Evolutionary conservation across 2,888 invertebrate species (phyloP), one percentile per base, ranked within the genome.

Genomic region (Chrysolina haemoptera): DNA sequence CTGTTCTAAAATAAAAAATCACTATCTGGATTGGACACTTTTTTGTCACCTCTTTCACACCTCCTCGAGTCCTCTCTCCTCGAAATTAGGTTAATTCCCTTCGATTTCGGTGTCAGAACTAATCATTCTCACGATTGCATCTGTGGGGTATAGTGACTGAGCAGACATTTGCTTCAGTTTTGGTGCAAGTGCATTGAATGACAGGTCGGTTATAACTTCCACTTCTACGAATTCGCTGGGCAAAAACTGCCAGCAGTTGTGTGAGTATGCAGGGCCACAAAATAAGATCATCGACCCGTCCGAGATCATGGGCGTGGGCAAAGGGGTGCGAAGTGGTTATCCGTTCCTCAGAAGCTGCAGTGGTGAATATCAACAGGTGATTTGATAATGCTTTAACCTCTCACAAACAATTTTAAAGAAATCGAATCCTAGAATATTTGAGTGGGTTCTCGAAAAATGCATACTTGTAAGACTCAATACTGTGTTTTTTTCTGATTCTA

Each of bases 231-330:
- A 85, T 82, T 81, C 78, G 81, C 74, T 81, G 81, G 78, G 82
- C 83, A 85, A 85, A 85, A 85, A 85, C 79, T 82, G 81, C 81
- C 79, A 82, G 82, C 83, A 83, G 81, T 83, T 84, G 82, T 85
- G 79, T 82, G 81, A 84, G 83, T 81, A 85, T 82, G 82, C 82
- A 82, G 82, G 81, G 81, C 83, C 83, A 82, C 74, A 75, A 76
- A 81, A 79, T 78, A 83, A 80, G 85, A 84, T 81, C 85, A 84
- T 85, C 85, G 85, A 85, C 85, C 85, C 83, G 81, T 70, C 77
- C 74, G 76, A 75, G 41, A 68, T 46, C 74, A 74, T 71, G 5
- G 71, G 68, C 74, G 75, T 68, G 43, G 53, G 20, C n/a, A 6
- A 55, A 16, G 40, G 11, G 35, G 59, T 59, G 16, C 1, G n/a